These are phyloP conservation scores for Hyphantria cunea DNA, from an alignment of 1,140 invertebrate species.

Conservation along the genomic window DNA sequence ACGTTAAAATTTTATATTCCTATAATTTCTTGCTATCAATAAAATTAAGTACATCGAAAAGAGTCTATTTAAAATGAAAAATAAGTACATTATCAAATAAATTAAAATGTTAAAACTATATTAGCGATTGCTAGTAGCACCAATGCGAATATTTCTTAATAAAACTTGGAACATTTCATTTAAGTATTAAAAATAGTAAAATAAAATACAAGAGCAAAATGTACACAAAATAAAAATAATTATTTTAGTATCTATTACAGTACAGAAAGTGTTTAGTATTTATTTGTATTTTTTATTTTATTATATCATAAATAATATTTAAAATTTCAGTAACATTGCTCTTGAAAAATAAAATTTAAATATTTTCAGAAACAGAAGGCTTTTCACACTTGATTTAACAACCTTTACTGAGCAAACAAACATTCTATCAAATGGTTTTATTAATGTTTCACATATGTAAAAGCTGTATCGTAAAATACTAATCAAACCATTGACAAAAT, in stretches of 20 bases:
- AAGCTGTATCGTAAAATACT: conserved; percentile 32
- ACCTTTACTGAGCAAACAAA: conserved; percentile 71
- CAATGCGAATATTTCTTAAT: conserved; percentile 47
- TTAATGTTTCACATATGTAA: conserved; percentile 35
- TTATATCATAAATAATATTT: no score
- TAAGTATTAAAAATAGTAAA: conserved; percentile 17
- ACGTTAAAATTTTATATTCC: conserved; percentile 48
- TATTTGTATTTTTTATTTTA: no score
- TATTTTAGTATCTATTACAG: no score
- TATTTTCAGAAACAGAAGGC: background rate
- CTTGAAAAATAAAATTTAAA: conserved; percentile 11
- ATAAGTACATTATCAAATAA: conserved; percentile 34
- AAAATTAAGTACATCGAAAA: conserved; percentile 41
- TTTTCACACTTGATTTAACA: conserved; percentile 43
- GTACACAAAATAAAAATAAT: no score
- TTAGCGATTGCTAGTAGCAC: conserved; percentile 57
- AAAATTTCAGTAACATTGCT: conserved; percentile 1
- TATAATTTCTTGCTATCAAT: conserved; percentile 39
- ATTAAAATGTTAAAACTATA: conserved; percentile 41
- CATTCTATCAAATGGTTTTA: conserved; percentile 44
- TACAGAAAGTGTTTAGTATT: no score
- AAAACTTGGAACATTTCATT: conserved; percentile 31
- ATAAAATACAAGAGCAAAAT: conserved; percentile 23
- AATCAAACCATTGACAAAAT: conserved; percentile 38
- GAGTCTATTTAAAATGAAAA: conserved; percentile 20